A percentile compares a stretch with the other conserved stretches of the same genome.
Conservation (phyloP, 2,797 vertebrate genomes). For the Tenualosa thibaudeaui region DNA sequence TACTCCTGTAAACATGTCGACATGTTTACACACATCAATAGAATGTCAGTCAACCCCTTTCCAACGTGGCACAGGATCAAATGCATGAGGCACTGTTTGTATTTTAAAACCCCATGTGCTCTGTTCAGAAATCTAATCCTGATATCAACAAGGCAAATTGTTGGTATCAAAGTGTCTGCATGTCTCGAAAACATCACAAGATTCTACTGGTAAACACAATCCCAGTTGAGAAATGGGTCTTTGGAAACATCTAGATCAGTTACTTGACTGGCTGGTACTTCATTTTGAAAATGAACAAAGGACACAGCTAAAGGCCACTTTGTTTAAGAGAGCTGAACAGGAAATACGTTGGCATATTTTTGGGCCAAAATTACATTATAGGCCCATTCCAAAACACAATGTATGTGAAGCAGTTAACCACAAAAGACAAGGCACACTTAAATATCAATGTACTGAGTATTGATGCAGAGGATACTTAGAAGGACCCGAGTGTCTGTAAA, state of each 20-base stretch:
- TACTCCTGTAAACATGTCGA: not conserved
- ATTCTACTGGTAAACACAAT: not conserved
- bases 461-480: not conserved
- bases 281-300: not conserved
- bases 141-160: not conserved
- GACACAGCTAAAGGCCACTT: not conserved
- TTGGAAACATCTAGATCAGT: not conserved
- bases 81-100: not conserved
- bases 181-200: constrained; percentile 3
- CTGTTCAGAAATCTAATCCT: constrained; percentile 16
- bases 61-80: not conserved
- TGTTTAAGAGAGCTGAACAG: constrained; percentile 11
- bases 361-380: not conserved
- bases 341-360: constrained; percentile 12
- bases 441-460: not conserved
- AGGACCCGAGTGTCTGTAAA: not conserved
- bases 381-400: not conserved
- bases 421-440: not conserved
- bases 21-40: not conserved
- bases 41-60: not conserved
- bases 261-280: not conserved
- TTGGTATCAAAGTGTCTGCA: not conserved
- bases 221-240: not conserved
- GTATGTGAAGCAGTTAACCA: not conserved
- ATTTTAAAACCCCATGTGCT: not conserved